A percentile compares a stretch with the other conserved stretches of the same genome.
phyloP scores from a whole-genome alignment of 2,113 vertebrate species.

The Poeciliopsis prolifica region DNA sequence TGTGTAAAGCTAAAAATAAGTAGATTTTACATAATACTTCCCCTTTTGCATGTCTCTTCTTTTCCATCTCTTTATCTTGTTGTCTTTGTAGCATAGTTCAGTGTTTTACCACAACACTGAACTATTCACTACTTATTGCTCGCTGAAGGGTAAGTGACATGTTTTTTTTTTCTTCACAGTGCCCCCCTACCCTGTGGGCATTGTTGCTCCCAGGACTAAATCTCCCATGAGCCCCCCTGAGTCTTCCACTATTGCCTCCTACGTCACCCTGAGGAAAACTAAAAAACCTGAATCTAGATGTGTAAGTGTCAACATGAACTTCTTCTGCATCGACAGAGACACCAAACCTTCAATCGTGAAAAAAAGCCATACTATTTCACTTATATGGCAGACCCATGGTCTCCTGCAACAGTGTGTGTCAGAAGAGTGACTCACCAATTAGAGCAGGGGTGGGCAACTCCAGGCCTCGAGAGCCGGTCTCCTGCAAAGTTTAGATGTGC shows the following conservation, averaged over 20 bases:
- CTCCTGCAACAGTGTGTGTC: no score
- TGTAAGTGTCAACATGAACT: conserved; percentile 67
- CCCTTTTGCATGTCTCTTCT: no score
- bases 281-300: conserved; percentile 87
- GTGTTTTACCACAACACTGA: not conserved
- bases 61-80: not conserved
- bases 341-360: no score
- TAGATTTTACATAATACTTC: no score
- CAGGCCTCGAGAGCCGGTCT: no score
- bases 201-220: conserved; percentile 91
- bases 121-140: not conserved
- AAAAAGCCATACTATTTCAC: no score
- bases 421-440: no score
- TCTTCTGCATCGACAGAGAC: not conserved
- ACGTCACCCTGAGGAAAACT: conserved; percentile 94
- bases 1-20: no score
- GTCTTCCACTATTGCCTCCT: conserved; percentile 93
- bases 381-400: no score
- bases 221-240: conserved; percentile 85
- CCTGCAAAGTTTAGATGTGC: no score
- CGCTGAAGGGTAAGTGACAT: conserved; percentile 9
- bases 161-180: conserved; percentile 64
- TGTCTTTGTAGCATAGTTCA: not conserved
- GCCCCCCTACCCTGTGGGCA: conserved; percentile 86
- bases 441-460: no score